Evolutionary conservation across 2,888 invertebrate species (phyloP), one percentile per base, ranked within the genome.

Genomic region (Protophormia terraenovae): DNA sequence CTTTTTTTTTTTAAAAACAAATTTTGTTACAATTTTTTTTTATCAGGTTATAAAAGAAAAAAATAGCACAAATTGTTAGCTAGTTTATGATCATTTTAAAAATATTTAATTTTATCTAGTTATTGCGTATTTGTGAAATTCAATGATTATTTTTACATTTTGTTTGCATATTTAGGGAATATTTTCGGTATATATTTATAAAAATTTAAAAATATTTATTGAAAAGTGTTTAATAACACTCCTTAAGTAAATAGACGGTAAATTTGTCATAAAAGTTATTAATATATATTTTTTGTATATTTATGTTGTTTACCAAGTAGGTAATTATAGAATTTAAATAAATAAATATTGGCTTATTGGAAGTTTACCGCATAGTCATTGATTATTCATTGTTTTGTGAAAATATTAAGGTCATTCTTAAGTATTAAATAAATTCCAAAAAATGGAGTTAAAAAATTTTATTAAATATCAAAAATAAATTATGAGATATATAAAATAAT

Each of bases 41-140:
- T 79, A 79, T 79, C 71, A 62, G 29, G 27, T 50, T 47, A 47
- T 78, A 47, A 78, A 69, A 69, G 29, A 27, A 22, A 38, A 14
- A n/a, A 55, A 77, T 14, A 45, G 58, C 24, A 19, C 22, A 19
- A 45, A 32, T 58, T 41, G 19, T 47, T 60, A 47, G 10, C 29
- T 27, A 47, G 22, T 60, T 60, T 73, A 73, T 47, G 47, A 60
- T 55, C 24, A 5, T 50, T 32, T 35, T 22, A 19, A 67, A 38
- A 60, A 50, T 22, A 50, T 10, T 24, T 10, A 32, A 7, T 45
- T 16, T 47, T 47, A 22, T 45, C 29, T 38, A 32, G 1, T 62
- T 32, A 47, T 62, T 62, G 62, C 60, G 62, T 75, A 58, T 50
- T 50, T 62, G n/a, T 62, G 24, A 62, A 73, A 29, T 16, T 29